These are phyloP conservation scores for Acrobasis repandana DNA, from an alignment of 2,888 invertebrate species.

Conservation along the genomic window DNA sequence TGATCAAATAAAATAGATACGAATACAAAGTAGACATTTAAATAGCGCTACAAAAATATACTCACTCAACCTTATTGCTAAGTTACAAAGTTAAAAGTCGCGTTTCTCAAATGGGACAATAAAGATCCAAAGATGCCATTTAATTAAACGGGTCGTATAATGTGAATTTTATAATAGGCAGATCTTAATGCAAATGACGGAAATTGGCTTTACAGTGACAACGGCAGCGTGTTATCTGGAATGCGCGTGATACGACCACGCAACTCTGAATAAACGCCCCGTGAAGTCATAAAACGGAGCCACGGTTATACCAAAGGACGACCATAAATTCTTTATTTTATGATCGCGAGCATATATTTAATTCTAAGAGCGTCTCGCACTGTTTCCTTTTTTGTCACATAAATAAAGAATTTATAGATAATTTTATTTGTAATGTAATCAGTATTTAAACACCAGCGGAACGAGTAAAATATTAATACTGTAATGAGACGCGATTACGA, in stretches of 20 bases:
- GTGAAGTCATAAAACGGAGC: conserved; percentile 78
- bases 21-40: conserved; percentile 12
- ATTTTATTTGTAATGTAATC: conserved; percentile 65
- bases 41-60: not conserved
- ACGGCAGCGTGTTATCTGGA: conserved; percentile 61
- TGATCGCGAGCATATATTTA: conserved; percentile 78
- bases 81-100: conserved; percentile 14
- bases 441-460: conserved; percentile 58
- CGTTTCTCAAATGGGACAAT: conserved; percentile 5
- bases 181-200: conserved; percentile 46
- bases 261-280: conserved; percentile 75
- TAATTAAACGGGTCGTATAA: conserved; percentile 34
- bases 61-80: not conserved
- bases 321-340: conserved; percentile 82
- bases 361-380: conserved; percentile 71
- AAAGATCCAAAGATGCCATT: conserved; percentile 26
- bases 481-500: conserved; percentile 55
- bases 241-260: conserved; percentile 68
- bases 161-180: conserved; percentile 32
- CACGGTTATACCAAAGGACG: conserved; percentile 79
- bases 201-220: conserved; percentile 56
- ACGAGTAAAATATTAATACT: conserved; percentile 49
- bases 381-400: conserved; percentile 75
- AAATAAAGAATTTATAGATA: conserved; percentile 72
- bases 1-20: conserved; percentile 16